Base-by-base conservation (phyloP, 2,113 vertebrate genomes). In the Poecile atricapillus region DNA sequence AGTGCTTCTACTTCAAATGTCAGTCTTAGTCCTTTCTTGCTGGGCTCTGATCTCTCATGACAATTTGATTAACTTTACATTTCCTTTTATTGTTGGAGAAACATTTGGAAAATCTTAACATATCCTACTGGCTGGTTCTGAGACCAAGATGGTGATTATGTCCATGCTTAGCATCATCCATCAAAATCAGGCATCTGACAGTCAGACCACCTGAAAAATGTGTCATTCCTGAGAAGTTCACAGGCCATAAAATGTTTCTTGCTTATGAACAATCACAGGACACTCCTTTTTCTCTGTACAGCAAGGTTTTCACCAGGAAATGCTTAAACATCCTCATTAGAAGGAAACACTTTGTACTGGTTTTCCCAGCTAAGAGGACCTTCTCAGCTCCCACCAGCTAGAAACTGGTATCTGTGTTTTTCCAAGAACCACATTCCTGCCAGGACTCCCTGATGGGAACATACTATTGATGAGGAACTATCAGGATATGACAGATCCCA, bases 1-100 rank as follows among this genome's bases (percentile, higher is more conserved):
- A 91, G 94, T 93, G 84, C 87, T 94, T 76, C 90, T 94, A 83
- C 91, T 96, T 93, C 96, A 94, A 81, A 93, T 93, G 94, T 96
- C 96, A 96, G 96, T 94, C 93, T 90, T 67, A 95, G 92, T 97
- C 90, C 94, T 88, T 94, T 93, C 90, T 95, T 73, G 83, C 93
- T 74, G 77, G 70, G 88, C 88, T 97, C 94, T 97, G 95, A 97
- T 97, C 95, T 96, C 89, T 97, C 96, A 95, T 97, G 97, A 97
- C 96, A 97, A 96, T 93, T 97, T 97, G 96, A 97, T 97, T 97
- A 96, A 96, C 94, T 97, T 96, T 97, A 97, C 97, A 96, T 97
- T 97, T 97, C 97, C 95, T 97, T 95, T 97, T 93, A 96, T 97
- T 96, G 93, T 97, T 95, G 94, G 74, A 92, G 92, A 87, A 94